A percentile compares a stretch with the other conserved stretches of the same genome.
Conservation (phyloP, 2,113 vertebrate genomes). For the Erpornis zantholeuca region DNA sequence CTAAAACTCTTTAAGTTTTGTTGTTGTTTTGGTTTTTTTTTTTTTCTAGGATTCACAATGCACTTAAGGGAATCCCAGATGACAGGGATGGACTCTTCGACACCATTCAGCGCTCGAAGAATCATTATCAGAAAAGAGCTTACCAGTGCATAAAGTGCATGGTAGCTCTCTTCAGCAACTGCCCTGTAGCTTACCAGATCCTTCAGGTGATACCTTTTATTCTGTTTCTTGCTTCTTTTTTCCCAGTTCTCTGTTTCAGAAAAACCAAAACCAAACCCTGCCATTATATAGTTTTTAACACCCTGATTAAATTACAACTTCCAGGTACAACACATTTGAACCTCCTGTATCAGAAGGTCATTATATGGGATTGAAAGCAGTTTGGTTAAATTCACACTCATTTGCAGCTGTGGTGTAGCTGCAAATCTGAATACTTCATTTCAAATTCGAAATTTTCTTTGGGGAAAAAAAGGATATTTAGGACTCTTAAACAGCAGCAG, state of each 20-base stretch:
- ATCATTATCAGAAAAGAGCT: conserved; percentile 99
- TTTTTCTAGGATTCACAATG: conserved; percentile 94
- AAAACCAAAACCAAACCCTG: accelerated
- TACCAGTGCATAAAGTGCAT: conserved; percentile 99
- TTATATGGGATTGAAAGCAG: neutral
- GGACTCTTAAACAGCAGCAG: neutral
- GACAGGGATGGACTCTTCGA: conserved; percentile 98
- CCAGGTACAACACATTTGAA: neutral
- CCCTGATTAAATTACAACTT: neutral
- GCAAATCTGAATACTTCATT: neutral
- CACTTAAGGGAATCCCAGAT: conserved; percentile 97
- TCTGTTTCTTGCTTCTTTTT: neutral
- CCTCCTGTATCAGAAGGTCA: neutral
- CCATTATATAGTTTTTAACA: neutral
- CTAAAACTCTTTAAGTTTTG: neutral
- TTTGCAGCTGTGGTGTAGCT: neutral
- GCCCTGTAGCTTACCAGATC: conserved; percentile 98
- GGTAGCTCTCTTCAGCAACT: conserved; percentile 98
- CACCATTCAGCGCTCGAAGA: conserved; percentile 99
- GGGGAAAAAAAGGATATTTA: neutral
- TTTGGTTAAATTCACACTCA: neutral
- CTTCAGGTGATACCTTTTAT: conserved; percentile 83
- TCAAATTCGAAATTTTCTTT: neutral
- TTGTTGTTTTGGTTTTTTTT: neutral
- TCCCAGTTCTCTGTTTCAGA: neutral